Conservation (phyloP, 2,797 vertebrate species). For the Oophaga sylvatica region DNA sequence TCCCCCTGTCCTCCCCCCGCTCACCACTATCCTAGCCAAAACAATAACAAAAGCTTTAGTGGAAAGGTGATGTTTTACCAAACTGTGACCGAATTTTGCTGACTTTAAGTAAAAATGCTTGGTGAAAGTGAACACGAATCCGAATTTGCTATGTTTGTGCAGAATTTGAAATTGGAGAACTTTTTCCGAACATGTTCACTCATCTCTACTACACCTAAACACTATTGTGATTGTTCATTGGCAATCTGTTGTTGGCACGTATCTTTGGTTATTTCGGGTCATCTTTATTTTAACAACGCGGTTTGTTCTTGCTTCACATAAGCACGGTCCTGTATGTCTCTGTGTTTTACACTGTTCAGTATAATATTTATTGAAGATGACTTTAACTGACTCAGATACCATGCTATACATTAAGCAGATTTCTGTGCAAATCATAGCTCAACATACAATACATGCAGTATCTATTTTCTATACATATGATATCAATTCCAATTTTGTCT, state of each 20-base stretch:
- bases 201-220: neutral
- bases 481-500: constrained; percentile 9
- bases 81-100: too few species aligned
- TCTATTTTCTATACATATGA: constrained; percentile 12
- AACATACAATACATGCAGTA: constrained; percentile 16
- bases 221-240: neutral
- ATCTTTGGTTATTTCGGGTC: neutral
- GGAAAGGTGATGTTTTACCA: too few species aligned
- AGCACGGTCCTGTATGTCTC: neutral
- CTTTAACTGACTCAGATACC: constrained; percentile 27
- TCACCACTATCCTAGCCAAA: too few species aligned
- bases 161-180: too few species aligned
- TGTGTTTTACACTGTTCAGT: constrained; percentile 1
- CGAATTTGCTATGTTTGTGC: too few species aligned
- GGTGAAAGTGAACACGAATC: too few species aligned
- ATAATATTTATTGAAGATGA: constrained; percentile 17
- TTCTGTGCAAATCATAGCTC: neutral
- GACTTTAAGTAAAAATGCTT: too few species aligned
- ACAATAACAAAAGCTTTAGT: too few species aligned
- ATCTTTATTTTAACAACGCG: neutral
- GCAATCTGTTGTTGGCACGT: neutral
- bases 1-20: too few species aligned
- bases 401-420: constrained; percentile 14
- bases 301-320: neutral
- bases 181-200: too few species aligned